Evolutionary conservation across 1,140 invertebrate genomes (phyloP).

Genomic region (Bombyx mandarina): DNA sequence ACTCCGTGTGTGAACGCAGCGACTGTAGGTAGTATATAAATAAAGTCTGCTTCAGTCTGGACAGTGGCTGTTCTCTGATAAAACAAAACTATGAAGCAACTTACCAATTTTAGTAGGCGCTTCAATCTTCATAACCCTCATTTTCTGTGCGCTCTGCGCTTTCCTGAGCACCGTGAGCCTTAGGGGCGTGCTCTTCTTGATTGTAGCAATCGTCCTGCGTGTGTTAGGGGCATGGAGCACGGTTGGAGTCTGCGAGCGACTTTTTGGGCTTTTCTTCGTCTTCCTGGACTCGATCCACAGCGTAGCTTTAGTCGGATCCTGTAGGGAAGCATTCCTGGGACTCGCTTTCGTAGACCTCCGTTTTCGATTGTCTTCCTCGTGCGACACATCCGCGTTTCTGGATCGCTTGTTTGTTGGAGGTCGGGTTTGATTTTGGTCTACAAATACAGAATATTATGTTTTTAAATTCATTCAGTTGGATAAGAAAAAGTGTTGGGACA

Average conservation of each 20-base stretch:
- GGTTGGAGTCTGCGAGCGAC: background rate
- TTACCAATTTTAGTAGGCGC: constrained; percentile 21
- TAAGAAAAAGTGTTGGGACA: too few relatives aligned
- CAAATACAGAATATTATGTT: too few relatives aligned
- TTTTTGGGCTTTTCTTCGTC: constrained; percentile 15
- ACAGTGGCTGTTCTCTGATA: too few relatives aligned
- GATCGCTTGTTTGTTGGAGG: constrained; percentile 6
- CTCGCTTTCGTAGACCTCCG: constrained; percentile 7
- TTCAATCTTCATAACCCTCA: constrained; percentile 25
- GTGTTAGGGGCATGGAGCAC: background rate
- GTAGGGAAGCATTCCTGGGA: constrained; percentile 8
- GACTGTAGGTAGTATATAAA: too few relatives aligned
- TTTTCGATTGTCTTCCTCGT: constrained; percentile 7
- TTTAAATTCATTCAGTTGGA: too few relatives aligned
- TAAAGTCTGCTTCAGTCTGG: too few relatives aligned
- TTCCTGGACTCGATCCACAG: constrained; percentile 43
- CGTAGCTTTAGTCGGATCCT: constrained; percentile 30
- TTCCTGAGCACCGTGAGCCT: constrained; percentile 21
- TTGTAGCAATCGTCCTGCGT: constrained; percentile 5
- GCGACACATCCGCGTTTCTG: constrained; percentile 4
- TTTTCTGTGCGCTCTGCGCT: constrained; percentile 21
- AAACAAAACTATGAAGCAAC: constrained; percentile 2
- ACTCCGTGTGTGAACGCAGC: too few relatives aligned
- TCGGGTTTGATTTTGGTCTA: background rate
- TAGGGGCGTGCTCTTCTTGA: constrained; percentile 24